A percentile compares a stretch with the other conserved stretches of the same genome.
phyloP scores from a whole-genome alignment of 2,797 vertebrate species.

The Capromys pilorides region DNA sequence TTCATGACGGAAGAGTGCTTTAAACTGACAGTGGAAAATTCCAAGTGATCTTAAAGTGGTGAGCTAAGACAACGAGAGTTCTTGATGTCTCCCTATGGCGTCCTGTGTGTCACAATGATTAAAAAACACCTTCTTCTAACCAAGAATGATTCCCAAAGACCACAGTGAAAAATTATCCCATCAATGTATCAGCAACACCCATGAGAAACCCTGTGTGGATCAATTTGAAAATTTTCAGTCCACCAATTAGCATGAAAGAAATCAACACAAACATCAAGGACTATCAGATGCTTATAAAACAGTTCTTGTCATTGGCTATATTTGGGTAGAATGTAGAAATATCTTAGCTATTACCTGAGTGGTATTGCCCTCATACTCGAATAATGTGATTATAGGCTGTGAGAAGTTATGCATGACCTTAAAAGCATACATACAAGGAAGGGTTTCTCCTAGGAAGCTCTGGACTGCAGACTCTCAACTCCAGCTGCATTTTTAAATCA shows the following conservation, averaged over 20 bases:
- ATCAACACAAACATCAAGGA: conserved; percentile 29
- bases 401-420: neutral
- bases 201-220: conserved; percentile 18
- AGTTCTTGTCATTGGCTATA: neutral
- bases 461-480: neutral
- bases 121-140: neutral
- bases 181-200: neutral
- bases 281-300: conserved; percentile 19
- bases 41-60: conserved; percentile 8
- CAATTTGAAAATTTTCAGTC: neutral
- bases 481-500: neutral
- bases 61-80: neutral
- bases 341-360: neutral
- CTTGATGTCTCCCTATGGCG: neutral
- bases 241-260: conserved; percentile 39
- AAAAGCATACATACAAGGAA: neutral
- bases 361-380: neutral
- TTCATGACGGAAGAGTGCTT: conserved; percentile 54
- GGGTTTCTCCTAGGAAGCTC: conserved; percentile 16
- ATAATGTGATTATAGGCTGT: neutral
- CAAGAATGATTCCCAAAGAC: neutral
- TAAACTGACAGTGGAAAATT: neutral
- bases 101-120: neutral
- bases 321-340: neutral
- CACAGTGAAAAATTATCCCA: neutral